Base-by-base conservation (phyloP, 2,888 invertebrate genomes). In the Neoascia interrupta region DNA sequence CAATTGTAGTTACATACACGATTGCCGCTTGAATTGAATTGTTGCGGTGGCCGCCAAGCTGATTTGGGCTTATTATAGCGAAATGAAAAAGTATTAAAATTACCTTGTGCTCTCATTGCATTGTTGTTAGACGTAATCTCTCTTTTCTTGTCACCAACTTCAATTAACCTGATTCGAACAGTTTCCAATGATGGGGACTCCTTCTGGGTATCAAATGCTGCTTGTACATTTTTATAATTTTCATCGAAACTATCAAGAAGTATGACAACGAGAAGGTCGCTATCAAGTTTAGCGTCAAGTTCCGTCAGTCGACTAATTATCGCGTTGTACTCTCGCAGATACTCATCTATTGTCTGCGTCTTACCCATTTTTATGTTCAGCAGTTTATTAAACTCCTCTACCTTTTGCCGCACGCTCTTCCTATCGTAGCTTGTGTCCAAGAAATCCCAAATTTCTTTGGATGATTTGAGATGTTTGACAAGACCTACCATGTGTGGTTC, bases 241-340 rank as follows among this genome's bases (percentile, higher is more conserved):
- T 45, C 45, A 11, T 58, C 39, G n/a, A 41, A 10, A 4, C 60
- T 37, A 39, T 69, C 66, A 8, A 68, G 16, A 16, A 68, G 23
- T 16, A 56, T 6, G 1, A 31, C 21, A 4, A 53, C 61, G 11
- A 61, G 15, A 0, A 60, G 13, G 13, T 43, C 43, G 10, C 18
- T 19, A 43, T 43, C 43, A 6, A 43, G 18, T 15, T 8, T 43
- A 43, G 19, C 43, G 5, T 8, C 43, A 8, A 43, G 18, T n/a
- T 26, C 28, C 10, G 4, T 3, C 2, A 54, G 10, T 15, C 36
- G 13, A 36, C 23, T 31, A 1, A 34, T 47, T 23, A 54, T 21
- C 0, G 53, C 34, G 2, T 43, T 43, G 10, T 54, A 66, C 15
- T 66, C 64, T 5, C 53, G 41, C n/a, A 66, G 34, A n/a, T 66